Conservation (phyloP, 35 echinoderm and acorn worm species). For the Apostichopus californicus region DNA sequence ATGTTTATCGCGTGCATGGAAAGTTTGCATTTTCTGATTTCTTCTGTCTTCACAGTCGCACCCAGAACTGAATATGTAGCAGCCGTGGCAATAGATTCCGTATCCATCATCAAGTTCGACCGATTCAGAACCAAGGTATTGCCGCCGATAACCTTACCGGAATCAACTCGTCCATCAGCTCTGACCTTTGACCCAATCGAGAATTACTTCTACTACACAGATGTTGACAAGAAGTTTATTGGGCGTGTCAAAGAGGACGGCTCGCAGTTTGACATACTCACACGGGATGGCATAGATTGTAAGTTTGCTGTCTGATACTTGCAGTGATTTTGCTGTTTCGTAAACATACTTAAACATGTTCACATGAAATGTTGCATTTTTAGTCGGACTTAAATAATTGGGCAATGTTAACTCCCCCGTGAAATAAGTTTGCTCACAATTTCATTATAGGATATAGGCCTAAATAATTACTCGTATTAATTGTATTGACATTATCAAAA, state of each 20-base stretch:
- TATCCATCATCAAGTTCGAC: background rate
- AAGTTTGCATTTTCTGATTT: background rate
- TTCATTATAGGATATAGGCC: too few relatives aligned
- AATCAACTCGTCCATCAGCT: slow-evolving; percentile 16
- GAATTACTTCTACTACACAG: background rate
- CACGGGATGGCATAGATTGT: background rate
- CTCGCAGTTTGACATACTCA: background rate
- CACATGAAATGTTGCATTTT: too few relatives aligned
- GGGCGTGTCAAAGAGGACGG: slow-evolving; percentile 2
- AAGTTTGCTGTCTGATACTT: background rate
- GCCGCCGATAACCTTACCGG: background rate
- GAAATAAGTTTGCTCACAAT: too few relatives aligned
- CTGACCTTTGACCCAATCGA: background rate
- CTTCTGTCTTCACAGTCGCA: background rate
- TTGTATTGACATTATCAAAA: too few relatives aligned
- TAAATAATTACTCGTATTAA: too few relatives aligned
- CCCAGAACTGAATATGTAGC: slow-evolving; percentile 14
- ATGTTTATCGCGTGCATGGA: too few relatives aligned
- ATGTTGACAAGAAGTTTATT: background rate
- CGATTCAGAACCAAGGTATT: background rate
- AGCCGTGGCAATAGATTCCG: background rate
- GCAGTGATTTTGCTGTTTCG: too few relatives aligned
- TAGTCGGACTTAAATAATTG: too few relatives aligned
- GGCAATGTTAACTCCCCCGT: too few relatives aligned
- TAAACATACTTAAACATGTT: too few relatives aligned